Evolutionary conservation across 2,797 vertebrate species (phyloP).

Genomic region (Mionectes olivaceus): DNA sequence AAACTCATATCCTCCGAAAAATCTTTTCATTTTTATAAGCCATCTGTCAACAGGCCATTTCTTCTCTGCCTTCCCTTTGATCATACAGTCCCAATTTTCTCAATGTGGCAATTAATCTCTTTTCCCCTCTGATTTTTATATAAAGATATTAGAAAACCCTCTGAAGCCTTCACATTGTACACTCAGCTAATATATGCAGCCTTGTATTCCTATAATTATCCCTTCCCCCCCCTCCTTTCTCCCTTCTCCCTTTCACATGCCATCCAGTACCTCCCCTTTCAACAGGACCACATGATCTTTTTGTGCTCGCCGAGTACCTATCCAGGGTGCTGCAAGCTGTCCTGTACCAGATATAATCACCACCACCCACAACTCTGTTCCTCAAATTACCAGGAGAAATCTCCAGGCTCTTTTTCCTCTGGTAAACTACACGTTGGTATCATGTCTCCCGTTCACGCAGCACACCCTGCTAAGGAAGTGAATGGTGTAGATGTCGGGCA

Average conservation of each 20-base stretch:
- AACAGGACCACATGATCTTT: not conserved
- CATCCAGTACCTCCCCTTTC: not conserved
- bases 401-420: not conserved
- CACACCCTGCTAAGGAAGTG: not conserved
- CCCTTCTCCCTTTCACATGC: not conserved
- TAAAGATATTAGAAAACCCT: slow-evolving; percentile 32
- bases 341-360: not conserved
- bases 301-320: not conserved
- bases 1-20: slow-evolving; percentile 12
- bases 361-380: not conserved
- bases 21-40: slow-evolving; percentile 47
- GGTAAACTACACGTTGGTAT: not conserved
- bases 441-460: not conserved
- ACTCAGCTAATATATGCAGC: slow-evolving; percentile 17
- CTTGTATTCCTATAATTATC: slow-evolving; percentile 24
- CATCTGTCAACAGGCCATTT: slow-evolving; percentile 56
- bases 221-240: not conserved
- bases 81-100: slow-evolving; percentile 47
- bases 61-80: slow-evolving; percentile 40
- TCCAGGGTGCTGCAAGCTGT: not conserved
- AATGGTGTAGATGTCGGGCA: not conserved
- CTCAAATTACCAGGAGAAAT: not conserved
- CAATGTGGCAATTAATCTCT: slow-evolving; percentile 37
- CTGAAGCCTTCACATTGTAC: not conserved
- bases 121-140: not conserved